Conservation (phyloP, 2,888 invertebrate species). For the Euproctis similis region DNA sequence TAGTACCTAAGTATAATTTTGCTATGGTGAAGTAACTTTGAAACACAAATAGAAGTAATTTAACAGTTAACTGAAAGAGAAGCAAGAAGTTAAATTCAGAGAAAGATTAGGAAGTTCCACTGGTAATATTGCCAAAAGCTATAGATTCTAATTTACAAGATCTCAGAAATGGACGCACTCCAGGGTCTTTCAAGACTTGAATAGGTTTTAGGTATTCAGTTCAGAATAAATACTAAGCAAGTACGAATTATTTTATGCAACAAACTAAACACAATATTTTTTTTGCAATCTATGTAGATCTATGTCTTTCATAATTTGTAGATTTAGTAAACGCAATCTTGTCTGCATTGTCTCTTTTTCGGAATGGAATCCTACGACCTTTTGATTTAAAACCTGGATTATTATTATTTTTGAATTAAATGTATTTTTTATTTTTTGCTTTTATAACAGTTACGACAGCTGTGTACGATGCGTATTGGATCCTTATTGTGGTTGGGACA, state of each 20-base stretch:
- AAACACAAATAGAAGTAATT: no score
- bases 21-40: no score
- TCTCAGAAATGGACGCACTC: slow-evolving; percentile 1
- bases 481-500: slow-evolving; percentile 83
- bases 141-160: slow-evolving; percentile 5
- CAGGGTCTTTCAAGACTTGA: neutral
- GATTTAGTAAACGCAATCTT: no score
- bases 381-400: neutral
- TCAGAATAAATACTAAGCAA: slow-evolving; percentile 1
- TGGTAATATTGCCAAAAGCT: slow-evolving; percentile 1
- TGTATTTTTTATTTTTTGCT: neutral
- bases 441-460: slow-evolving; percentile 67
- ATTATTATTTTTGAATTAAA: neutral
- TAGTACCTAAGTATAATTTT: no score
- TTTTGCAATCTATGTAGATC: no score
- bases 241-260: slow-evolving; percentile 1
- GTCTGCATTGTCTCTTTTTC: no score
- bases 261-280: no score
- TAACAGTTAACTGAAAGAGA: no score
- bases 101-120: neutral
- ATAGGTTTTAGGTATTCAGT: neutral
- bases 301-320: no score
- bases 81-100: neutral
- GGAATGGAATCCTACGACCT: neutral
- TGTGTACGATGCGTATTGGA: slow-evolving; percentile 79